Evolutionary conservation across 2,113 vertebrate species (phyloP).

Genomic region (Cyprinodon variegatus): DNA sequence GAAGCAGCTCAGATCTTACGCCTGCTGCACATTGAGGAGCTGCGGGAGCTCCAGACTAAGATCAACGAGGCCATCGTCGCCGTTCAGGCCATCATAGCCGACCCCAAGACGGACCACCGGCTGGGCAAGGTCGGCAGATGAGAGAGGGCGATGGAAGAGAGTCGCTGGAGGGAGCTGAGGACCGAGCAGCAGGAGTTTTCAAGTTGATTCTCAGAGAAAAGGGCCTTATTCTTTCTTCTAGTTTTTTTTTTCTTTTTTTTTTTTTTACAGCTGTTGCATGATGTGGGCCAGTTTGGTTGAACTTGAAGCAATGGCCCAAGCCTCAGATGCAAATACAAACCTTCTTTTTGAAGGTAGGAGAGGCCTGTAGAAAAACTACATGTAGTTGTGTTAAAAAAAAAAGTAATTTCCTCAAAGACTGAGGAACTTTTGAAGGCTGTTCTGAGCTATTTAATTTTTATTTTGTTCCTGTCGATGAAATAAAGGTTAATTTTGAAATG

Average conservation of each 20-base stretch:
- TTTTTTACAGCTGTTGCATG: slow-evolving; percentile 24
- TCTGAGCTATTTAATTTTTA: slow-evolving; percentile 21
- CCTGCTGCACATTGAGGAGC: slow-evolving; percentile 96
- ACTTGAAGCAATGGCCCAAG: neutral
- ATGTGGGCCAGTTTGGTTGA: neutral
- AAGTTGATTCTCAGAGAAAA: slow-evolving; percentile 15
- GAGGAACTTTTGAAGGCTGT: neutral
- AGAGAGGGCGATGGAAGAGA: slow-evolving; percentile 46
- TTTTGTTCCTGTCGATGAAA: slow-evolving; percentile 5
- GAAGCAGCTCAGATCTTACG: slow-evolving; percentile 94
- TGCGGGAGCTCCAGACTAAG: slow-evolving; percentile 94
- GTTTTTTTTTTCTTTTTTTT: slow-evolving; percentile 23
- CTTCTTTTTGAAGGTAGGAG: slow-evolving; percentile 15
- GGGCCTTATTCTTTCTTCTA: neutral
- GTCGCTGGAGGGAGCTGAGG: neutral
- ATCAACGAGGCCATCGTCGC: slow-evolving; percentile 98
- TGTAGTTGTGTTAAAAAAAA: neutral
- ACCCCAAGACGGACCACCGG: slow-evolving; percentile 98
- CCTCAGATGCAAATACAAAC: neutral
- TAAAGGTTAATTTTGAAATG: slow-evolving; percentile 21
- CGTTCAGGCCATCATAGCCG: slow-evolving; percentile 95
- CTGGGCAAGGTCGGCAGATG: slow-evolving; percentile 98
- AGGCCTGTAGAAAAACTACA: neutral
- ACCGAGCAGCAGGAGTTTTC: slow-evolving; percentile 30
- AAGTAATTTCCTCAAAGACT: neutral